Evolutionary conservation across 2,113 vertebrate species (phyloP), one percentile per base, ranked within the genome.

Genomic region (Semnornis frantzii): DNA sequence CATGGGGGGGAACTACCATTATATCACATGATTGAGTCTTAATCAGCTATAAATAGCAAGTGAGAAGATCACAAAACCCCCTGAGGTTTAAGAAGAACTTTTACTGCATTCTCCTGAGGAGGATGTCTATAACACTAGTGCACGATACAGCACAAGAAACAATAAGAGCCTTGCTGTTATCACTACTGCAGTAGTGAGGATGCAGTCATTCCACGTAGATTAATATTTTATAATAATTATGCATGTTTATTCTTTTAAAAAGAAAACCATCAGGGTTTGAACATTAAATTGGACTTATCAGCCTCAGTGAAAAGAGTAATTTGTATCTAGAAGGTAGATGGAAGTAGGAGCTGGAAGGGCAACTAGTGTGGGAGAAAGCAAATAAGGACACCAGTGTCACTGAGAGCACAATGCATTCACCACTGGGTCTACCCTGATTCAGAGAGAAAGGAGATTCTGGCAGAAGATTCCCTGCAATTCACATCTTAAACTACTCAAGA

Each of bases 381-480:
- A 34, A n/a, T 10, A 1, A 21, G 48, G 52, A 70, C 10, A 8
- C 0, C 8, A 57, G 21, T 25, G 5, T 15, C 30, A 31, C 39
- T 5, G 9, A 50, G 28, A 75, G 14, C 42, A 28, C 20, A 15
- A 15, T 0, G 0, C 23, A 8, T 30, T 54, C 2, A 1, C 44
- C 54, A 28, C 4, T 0, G 2, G 44, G 17, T n/a, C 59, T 73
- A 48, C 33, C 14, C 60, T 24, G 5, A 15, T 8, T 21, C 1
- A 0, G n/a, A 17, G 17, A 24, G 4, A 37, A 48, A 70, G 23
- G 73, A 69, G 13, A 21, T 27, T 37, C 15, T 42, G 77, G 25
- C 25, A 64, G n/a, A 39, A 84, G 52, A 31, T 66, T 70, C 60
- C 44, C 19, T 5, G 21, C n/a, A 55, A 72, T 34, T 74, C 69